Evolutionary conservation across 2,113 vertebrate genomes (phyloP).

Genomic region (Himantopus leucocephalus): DNA sequence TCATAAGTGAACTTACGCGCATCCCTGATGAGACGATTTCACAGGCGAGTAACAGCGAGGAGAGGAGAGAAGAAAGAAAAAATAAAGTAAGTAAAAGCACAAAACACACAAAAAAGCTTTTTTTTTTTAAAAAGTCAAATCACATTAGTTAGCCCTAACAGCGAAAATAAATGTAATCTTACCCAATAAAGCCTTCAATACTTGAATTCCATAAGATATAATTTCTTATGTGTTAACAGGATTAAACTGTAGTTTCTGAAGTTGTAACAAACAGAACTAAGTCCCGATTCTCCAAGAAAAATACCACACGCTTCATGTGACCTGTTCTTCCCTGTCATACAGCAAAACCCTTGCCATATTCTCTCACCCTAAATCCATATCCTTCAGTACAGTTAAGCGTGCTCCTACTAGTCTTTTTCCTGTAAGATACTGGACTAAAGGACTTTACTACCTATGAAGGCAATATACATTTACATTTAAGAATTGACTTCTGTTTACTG

Average conservation of each 20-base stretch:
- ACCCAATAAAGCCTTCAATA: slow-evolving; percentile 50
- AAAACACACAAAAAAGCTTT: background rate
- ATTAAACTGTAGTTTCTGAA: slow-evolving; percentile 43
- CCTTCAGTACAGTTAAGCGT: slow-evolving; percentile 49
- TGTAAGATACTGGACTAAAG: slow-evolving; percentile 47
- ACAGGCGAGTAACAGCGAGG: slow-evolving; percentile 20
- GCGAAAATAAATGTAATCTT: slow-evolving; percentile 4
- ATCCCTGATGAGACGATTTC: slow-evolving; percentile 79
- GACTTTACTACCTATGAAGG: slow-evolving; percentile 55
- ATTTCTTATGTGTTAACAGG: slow-evolving; percentile 17
- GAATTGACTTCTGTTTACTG: slow-evolving; percentile 54
- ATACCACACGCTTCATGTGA: slow-evolving; percentile 64
- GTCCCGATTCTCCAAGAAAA: slow-evolving; percentile 67
- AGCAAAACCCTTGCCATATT: slow-evolving; percentile 58
- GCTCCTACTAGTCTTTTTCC: slow-evolving; percentile 24
- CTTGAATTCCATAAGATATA: slow-evolving; percentile 31
- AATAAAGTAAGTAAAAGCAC: slow-evolving; percentile 52
- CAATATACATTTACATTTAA: slow-evolving; percentile 42
- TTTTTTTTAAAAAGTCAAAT: slow-evolving; percentile 14
- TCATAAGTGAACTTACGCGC: slow-evolving; percentile 87
- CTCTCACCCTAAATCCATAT: slow-evolving; percentile 61
- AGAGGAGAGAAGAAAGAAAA: slow-evolving; percentile 51
- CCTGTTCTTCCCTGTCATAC: slow-evolving; percentile 56
- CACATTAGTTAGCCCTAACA: slow-evolving; percentile 46
- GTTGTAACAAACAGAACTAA: slow-evolving; percentile 59